These are phyloP conservation scores for Spilarctia lutea DNA, from an alignment of 2,888 invertebrate species.

Conservation along the genomic window DNA sequence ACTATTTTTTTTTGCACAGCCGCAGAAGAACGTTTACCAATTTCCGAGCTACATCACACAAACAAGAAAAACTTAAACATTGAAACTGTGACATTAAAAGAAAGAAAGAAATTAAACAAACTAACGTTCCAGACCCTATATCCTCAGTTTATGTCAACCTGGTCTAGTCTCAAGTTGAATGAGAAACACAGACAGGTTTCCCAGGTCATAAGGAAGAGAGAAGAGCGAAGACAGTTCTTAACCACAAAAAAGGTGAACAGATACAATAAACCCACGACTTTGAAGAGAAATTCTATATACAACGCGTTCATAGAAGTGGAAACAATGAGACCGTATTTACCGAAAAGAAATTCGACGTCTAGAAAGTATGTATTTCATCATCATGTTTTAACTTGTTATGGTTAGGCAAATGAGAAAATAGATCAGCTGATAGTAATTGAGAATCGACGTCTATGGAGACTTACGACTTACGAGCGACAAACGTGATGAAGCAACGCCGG, in stretches of 20 bases:
- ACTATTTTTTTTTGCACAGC: background rate
- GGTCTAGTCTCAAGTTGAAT: background rate
- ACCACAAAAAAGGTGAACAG: background rate
- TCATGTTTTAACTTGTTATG: too few species aligned
- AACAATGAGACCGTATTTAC: background rate
- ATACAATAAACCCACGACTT: background rate
- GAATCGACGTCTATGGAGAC: background rate
- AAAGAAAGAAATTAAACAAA: background rate
- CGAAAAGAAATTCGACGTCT: background rate
- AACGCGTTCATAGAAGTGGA: background rate
- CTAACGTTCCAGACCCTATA: slow-evolving; percentile 6
- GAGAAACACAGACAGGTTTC: background rate
- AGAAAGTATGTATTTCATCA: slow-evolving; percentile 1
- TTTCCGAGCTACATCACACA: background rate
- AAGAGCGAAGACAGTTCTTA: background rate
- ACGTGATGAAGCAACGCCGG: too few species aligned
- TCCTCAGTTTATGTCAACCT: background rate
- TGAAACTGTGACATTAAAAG: background rate
- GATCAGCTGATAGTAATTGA: too few species aligned
- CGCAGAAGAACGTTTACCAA: background rate
- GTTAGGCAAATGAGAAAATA: too few species aligned
- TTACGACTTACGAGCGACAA: too few species aligned
- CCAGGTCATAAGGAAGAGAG: background rate
- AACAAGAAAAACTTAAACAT: background rate
- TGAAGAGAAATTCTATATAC: background rate